Conservation (phyloP, 30 jellyfish, hydroid and myxozoan species). For the Aurelia coerulea region DNA sequence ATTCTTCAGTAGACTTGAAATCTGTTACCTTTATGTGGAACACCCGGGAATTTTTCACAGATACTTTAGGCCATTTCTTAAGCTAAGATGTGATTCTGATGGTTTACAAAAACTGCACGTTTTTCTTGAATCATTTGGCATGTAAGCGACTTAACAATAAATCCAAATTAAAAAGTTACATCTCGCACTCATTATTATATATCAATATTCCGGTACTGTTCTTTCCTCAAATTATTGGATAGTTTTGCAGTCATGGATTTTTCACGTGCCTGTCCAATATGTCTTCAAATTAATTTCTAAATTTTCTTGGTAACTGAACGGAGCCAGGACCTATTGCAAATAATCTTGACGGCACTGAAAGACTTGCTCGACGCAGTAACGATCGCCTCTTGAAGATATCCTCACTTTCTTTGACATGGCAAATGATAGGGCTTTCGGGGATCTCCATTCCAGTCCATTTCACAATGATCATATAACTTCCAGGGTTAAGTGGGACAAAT, state of each 20-base stretch:
- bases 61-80: no score
- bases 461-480: conserved; percentile 63
- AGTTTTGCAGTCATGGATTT: no score
- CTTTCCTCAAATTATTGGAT: no score
- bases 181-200: neutral
- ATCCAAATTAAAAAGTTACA: neutral
- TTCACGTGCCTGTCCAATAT: no score
- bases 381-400: conserved; percentile 27
- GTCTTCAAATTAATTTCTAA: neutral
- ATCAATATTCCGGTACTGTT: no score
- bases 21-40: no score
- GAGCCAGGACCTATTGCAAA: neutral
- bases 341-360: neutral
- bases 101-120: no score
- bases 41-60: no score
- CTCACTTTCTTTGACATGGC: conserved; percentile 49
- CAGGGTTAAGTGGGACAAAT: conserved; percentile 57
- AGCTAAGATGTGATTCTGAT: no score
- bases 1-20: no score
- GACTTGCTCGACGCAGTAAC: conserved; percentile 38
- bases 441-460: conserved; percentile 64
- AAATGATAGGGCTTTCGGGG: conserved; percentile 54
- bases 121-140: no score
- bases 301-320: conserved; percentile 31
- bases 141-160: neutral